Evolutionary conservation across 2,888 invertebrate genomes (phyloP).

Genomic region (Liopterus haemorrhoidalis): DNA sequence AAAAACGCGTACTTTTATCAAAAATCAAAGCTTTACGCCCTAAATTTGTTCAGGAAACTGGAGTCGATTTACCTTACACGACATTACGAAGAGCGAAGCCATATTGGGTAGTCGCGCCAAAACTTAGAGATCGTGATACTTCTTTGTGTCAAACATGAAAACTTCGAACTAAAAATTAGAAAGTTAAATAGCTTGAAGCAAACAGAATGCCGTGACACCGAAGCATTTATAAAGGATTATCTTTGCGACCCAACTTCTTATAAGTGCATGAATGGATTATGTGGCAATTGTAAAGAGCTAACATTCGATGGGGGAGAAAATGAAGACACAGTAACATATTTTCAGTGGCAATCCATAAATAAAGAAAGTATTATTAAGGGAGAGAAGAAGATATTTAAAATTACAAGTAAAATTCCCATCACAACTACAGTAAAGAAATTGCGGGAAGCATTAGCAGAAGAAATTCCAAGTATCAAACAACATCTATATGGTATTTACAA

Average conservation of each 20-base stretch:
- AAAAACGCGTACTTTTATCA: constrained; percentile 24
- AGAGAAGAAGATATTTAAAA: constrained; percentile 14
- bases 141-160: constrained; percentile 27
- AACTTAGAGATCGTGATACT: constrained; percentile 29
- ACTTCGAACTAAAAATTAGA: constrained; percentile 7
- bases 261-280: constrained; percentile 14
- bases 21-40: constrained; percentile 25
- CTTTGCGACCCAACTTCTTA: constrained; percentile 13
- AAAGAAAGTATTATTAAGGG: constrained; percentile 15
- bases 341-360: constrained; percentile 17
- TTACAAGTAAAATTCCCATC: constrained; percentile 13
- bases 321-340: constrained; percentile 15
- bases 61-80: constrained; percentile 27
- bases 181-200: constrained; percentile 4
- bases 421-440: constrained; percentile 17
- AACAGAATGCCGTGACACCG: neutral
- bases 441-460: constrained; percentile 11
- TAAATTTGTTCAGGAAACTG: constrained; percentile 27
- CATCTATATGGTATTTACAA: constrained; percentile 15
- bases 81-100: constrained; percentile 29
- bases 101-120: constrained; percentile 31
- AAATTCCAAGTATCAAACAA: constrained; percentile 13
- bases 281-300: constrained; percentile 12
- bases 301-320: constrained; percentile 6
- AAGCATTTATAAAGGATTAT: constrained; percentile 9